Evolutionary conservation across 2,888 invertebrate species (phyloP), one percentile per base, ranked within the genome.

Genomic region (Lasioglossum morio): DNA sequence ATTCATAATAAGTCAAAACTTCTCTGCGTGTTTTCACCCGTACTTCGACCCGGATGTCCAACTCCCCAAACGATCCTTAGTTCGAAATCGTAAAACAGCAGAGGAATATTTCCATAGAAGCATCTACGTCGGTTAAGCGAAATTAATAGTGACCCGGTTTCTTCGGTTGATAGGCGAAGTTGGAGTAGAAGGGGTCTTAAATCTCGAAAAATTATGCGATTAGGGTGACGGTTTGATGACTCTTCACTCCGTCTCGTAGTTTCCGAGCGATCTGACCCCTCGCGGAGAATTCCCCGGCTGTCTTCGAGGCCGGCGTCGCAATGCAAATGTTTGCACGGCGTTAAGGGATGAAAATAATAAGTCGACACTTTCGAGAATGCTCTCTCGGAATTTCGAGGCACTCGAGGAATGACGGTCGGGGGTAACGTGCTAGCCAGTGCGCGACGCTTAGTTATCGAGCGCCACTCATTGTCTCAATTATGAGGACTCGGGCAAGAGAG

Each of bases 261-360:
- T 60, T 73, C 63, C 69, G 63, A 34, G 72, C 80, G 53, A 84
- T 84, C 83, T 63, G 12, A 1, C 40, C 46, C 46, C 72, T 63
- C 74, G 78, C 14, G 14, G 34, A 1, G 3, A 79, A 30, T 46
- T 75, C 5, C 60, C 14, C 63, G 57, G 37, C 46, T 57, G 57
- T 34, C 53, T 63, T 69, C 69, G 53, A 77, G 75, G 14, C 72
- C 72, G 72, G 19, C 70, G 81, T 88, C 79, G 87, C 92, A 92
- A 90, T 89, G 91, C 92, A 92, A 93, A 93, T 91, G 86, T 93
- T 93, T 93, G 91, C 88, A 74, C 82, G 84, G 90, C 87, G 89
- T 92, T 90, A 89, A 90, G 89, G 88, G 90, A 91, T 91, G 90
- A 91, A 92, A 93, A 91, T 93, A 93, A 93, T 92, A 92, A 93